phyloP scores from a whole-genome alignment of 1,140 invertebrate genomes.

The Leptinotarsa defecta region DNA sequence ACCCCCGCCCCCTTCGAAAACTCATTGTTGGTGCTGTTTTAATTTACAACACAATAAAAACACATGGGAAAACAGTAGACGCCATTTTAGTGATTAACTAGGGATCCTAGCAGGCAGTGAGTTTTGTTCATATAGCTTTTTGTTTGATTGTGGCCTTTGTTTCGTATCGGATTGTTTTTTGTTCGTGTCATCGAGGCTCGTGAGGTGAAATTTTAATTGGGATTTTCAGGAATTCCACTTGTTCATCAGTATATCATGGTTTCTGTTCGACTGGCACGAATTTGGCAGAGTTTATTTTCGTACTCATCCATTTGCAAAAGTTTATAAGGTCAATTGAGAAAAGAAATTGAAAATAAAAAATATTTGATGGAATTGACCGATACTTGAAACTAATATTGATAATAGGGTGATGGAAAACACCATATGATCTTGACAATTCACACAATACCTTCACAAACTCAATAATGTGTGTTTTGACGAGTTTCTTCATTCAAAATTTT shows the following conservation, averaged over 20 bases:
- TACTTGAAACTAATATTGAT: no score
- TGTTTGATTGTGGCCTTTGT: slow-evolving; percentile 56
- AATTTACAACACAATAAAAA: slow-evolving; percentile 59
- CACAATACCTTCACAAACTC: no score
- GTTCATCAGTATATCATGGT: slow-evolving; percentile 14
- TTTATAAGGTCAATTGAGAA: no score
- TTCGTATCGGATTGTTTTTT: slow-evolving; percentile 53
- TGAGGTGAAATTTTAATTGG: slow-evolving; percentile 54
- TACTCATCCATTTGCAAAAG: no score
- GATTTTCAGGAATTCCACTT: slow-evolving; percentile 47
- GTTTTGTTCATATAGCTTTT: slow-evolving; percentile 55
- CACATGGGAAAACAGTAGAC: slow-evolving; percentile 59
- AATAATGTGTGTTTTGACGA: no score
- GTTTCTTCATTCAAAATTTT: no score
- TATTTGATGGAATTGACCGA: no score
- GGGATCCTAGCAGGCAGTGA: slow-evolving; percentile 53
- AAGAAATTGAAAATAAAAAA: no score
- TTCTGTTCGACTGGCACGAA: not conserved
- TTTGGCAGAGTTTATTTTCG: no score
- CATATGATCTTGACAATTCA: no score
- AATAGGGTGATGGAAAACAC: no score
- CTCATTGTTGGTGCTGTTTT: slow-evolving; percentile 56
- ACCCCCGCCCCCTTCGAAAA: slow-evolving; percentile 41
- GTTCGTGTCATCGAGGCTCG: slow-evolving; percentile 44
- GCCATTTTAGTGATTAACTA: slow-evolving; percentile 58